A percentile compares a stretch with the other conserved stretches of the same genome.
These are phyloP conservation scores for Mactromeris polynyma DNA, from an alignment of 2,888 invertebrate species.

Conservation along the genomic window DNA sequence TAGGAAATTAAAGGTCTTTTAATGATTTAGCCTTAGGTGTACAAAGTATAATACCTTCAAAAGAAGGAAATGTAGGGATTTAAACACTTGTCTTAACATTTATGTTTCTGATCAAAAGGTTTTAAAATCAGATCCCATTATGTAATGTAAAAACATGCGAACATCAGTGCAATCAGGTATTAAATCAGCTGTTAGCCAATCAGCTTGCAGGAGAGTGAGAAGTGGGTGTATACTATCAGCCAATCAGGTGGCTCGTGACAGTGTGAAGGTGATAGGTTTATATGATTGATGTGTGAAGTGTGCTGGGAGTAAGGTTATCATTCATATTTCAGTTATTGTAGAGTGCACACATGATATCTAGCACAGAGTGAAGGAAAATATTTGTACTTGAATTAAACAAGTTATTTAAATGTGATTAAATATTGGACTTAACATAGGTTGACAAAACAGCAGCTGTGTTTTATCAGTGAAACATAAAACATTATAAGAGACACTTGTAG, in stretches of 20 bases:
- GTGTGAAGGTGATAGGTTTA: slow-evolving; percentile 31
- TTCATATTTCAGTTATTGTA: slow-evolving; percentile 38
- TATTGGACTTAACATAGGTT: not conserved
- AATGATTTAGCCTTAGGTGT: slow-evolving; percentile 26
- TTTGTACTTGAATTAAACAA: not conserved
- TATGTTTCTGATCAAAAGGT: slow-evolving; percentile 49
- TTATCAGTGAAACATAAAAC: slow-evolving; percentile 1
- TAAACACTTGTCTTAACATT: slow-evolving; percentile 48
- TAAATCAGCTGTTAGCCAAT: slow-evolving; percentile 55
- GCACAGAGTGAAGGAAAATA: not conserved
- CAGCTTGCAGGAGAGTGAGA: slow-evolving; percentile 34
- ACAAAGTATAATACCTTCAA: slow-evolving; percentile 17
- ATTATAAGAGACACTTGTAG: slow-evolving; percentile 17
- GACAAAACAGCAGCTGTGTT: slow-evolving; percentile 1
- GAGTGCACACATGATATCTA: slow-evolving; percentile 31
- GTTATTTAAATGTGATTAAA: not conserved
- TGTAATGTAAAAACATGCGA: slow-evolving; percentile 47
- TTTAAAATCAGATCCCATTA: slow-evolving; percentile 39
- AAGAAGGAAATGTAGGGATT: slow-evolving; percentile 49
- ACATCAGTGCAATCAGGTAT: slow-evolving; percentile 46
- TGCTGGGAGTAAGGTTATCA: slow-evolving; percentile 53
- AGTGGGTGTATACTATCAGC: slow-evolving; percentile 41
- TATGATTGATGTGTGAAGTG: slow-evolving; percentile 66
- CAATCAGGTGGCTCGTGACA: slow-evolving; percentile 53
- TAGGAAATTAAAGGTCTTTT: not conserved